These are phyloP conservation scores for Colius striatus DNA, from an alignment of 2,113 vertebrate species.

Conservation along the genomic window DNA sequence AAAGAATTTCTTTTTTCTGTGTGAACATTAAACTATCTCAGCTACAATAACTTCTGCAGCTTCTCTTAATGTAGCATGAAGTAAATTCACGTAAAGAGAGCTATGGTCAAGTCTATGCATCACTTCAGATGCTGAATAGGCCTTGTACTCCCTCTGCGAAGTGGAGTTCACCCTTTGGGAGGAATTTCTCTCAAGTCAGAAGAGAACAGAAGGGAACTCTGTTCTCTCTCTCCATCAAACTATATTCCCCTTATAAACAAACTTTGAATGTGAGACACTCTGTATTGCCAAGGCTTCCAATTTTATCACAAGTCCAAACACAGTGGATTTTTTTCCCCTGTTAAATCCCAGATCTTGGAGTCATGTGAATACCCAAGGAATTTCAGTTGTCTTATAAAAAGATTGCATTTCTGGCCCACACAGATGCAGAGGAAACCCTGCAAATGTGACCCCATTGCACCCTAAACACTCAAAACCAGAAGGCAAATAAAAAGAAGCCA, in stretches of 20 bases:
- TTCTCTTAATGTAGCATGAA: constrained; percentile 42
- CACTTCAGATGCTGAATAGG: constrained; percentile 39
- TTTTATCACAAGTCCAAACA: constrained; percentile 57
- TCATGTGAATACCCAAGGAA: constrained; percentile 53
- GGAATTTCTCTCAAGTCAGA: constrained; percentile 39
- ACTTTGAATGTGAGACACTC: constrained; percentile 49
- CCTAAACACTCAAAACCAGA: constrained; percentile 63
- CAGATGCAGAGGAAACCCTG: constrained; percentile 52
- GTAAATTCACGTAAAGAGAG: not conserved
- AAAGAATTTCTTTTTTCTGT: not conserved
- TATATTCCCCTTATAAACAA: constrained; percentile 58
- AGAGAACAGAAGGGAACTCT: constrained; percentile 55
- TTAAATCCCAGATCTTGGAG: constrained; percentile 33
- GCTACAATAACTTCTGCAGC: constrained; percentile 5
- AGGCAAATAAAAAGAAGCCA: constrained; percentile 69
- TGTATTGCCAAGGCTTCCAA: constrained; percentile 48
- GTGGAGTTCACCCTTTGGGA: constrained; percentile 35
- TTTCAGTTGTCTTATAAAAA: constrained; percentile 57
- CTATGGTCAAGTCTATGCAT: constrained; percentile 1
- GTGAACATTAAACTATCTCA: not conserved
- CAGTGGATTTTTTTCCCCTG: not conserved
- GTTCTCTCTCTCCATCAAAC: constrained; percentile 24
- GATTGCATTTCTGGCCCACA: constrained; percentile 58
- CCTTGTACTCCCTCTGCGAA: constrained; percentile 19
- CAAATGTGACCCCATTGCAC: constrained; percentile 61